A percentile compares a stretch with the other conserved stretches of the same genome.
phyloP scores from a whole-genome alignment of 2,888 invertebrate genomes.

The Andrena fulva region DNA sequence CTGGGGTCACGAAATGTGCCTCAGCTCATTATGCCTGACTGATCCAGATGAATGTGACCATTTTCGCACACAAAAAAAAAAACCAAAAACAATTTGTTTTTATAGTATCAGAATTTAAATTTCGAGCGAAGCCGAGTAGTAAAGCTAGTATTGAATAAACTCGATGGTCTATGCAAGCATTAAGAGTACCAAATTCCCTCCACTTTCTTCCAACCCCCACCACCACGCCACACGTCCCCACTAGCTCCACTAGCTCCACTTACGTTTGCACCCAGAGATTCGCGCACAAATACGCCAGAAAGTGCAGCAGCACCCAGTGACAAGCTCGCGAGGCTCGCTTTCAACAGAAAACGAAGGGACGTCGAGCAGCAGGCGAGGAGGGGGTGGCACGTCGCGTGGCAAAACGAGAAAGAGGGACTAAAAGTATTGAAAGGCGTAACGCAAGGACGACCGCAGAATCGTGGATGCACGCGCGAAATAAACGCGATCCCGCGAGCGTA shows the following conservation, averaged over 20 bases:
- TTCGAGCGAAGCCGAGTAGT: no score
- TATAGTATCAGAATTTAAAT: no score
- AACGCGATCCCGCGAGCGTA: slow-evolving; percentile 37
- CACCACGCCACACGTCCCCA: not conserved
- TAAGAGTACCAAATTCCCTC: not conserved
- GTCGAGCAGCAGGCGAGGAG: not conserved
- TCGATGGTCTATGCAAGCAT: no score
- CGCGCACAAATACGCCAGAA: not conserved
- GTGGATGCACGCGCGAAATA: slow-evolving; percentile 43
- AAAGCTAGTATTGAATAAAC: no score
- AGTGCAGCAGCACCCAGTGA: not conserved
- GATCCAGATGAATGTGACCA: no score
- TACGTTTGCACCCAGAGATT: not conserved
- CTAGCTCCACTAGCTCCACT: not conserved
- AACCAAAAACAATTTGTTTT: no score
- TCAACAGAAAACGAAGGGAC: not conserved
- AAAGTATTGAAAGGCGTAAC: slow-evolving; percentile 7
- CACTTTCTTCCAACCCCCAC: not conserved
- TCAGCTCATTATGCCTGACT: no score
- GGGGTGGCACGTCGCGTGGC: not conserved
- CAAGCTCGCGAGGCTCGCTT: not conserved
- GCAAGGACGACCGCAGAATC: slow-evolving; percentile 28
- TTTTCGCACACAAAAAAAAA: no score
- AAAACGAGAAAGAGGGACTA: not conserved
- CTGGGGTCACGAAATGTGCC: no score